Base-by-base conservation (phyloP, 2,113 vertebrate species). In the Stomatorhinus ivindoensis region DNA sequence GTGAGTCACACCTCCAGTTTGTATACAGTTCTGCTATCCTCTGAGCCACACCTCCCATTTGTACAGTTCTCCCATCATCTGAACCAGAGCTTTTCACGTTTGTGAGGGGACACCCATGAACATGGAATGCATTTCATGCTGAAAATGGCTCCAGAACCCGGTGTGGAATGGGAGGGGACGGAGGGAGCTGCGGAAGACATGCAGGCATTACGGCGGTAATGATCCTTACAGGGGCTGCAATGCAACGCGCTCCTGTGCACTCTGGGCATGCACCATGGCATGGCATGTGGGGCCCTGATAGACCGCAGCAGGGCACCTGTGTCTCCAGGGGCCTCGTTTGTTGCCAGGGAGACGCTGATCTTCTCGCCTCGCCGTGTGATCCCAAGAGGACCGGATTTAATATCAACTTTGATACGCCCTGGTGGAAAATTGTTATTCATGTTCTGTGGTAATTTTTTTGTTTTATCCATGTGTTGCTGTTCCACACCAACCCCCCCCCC, bases 321-420 rank as follows among this genome's bases (percentile, higher is more conserved):
- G 4, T 87, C 86, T 87, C 9, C 13, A 87, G 48, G 31, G 50
- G 48, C 86, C 47, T 85, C 21, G 24, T 87, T 86, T 87, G 86
- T 87, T 87, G 50, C 86, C 39, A 61, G 51, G 51, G 87, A 24
- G 87, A 87, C 5, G 19, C 35, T n/a, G 87, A 87, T n/a, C 86
- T 58, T 61, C 55, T 87, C 17, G 55, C 53, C n/a, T 61, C 9
- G 35, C 55, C 3, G 6, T 1, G 2, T 2, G 39, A 21, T 44
- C 51, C 35, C 15, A 2, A 1, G 3, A 2, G 21, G 55, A 42
- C 53, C 48, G 19, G 53, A 61, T 87, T 61, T 46, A 44, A 53
- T 53, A 35, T 85, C 4, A 53, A 53, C 50, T 35, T 53, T 8
- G 27, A 51, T 51, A 51, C 47, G 44, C n/a, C 27, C 21, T 3